Conservation (phyloP, 2,888 invertebrate species). For the Labia minor region DNA sequence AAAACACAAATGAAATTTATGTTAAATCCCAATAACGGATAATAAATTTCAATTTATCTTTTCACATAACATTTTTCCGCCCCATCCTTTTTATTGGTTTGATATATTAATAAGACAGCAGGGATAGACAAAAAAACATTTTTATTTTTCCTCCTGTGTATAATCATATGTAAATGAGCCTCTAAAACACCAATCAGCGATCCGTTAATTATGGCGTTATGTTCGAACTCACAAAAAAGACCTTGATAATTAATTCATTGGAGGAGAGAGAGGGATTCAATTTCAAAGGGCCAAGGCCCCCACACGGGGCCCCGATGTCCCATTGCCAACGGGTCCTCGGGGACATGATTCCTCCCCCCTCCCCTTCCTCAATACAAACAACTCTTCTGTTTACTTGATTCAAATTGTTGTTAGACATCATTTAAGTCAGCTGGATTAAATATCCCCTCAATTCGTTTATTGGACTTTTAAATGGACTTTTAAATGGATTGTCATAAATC, state of each 20-base stretch:
- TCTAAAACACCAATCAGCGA: constrained; percentile 13
- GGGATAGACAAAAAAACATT: neutral
- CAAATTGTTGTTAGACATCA: no score
- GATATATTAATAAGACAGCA: neutral
- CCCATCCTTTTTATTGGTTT: neutral
- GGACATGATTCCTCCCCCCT: neutral
- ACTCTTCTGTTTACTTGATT: neutral
- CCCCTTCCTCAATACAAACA: neutral
- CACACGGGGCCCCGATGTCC: neutral
- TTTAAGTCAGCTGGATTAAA: no score
- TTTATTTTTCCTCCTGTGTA: constrained; percentile 7
- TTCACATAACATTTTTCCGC: neutral
- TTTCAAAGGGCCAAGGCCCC: constrained; percentile 13
- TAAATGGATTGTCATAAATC: no score
- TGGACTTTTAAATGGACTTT: no score
- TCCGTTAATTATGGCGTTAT: constrained; percentile 13
- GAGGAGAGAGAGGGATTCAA: constrained; percentile 23
- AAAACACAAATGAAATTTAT: neutral
- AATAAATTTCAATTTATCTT: neutral
- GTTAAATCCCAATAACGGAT: neutral
- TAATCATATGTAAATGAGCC: constrained; percentile 13
- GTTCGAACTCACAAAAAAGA: constrained; percentile 6
- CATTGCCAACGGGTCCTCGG: constrained; percentile 8
- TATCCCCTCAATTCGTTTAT: no score
- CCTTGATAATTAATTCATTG: constrained; percentile 31